Percentiles rank a stretch among this genome's conserved stretches.
Conservation (phyloP, 2,113 vertebrate species). For the Dasyornis broadbenti region DNA sequence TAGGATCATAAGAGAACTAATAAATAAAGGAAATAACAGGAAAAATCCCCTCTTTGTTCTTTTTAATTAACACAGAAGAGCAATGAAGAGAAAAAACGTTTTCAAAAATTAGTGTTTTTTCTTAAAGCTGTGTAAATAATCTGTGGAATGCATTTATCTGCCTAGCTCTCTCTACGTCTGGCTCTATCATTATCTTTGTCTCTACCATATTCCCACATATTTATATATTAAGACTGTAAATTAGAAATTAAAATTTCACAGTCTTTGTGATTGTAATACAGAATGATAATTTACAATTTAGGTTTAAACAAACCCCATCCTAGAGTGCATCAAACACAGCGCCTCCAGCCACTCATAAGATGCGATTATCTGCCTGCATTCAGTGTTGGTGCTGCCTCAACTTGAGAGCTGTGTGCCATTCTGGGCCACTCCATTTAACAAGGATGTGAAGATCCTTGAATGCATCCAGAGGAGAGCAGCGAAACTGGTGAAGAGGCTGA, state of each 20-base stretch:
- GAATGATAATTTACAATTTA: neutral
- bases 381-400: accelerated
- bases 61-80: neutral
- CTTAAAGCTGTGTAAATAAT: neutral
- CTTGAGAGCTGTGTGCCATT: neutral
- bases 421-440: neutral
- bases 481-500: neutral
- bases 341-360: neutral
- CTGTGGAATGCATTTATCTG: neutral
- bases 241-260: neutral
- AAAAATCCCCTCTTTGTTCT: neutral
- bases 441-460: neutral
- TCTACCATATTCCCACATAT: neutral
- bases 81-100: neutral
- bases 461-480: neutral
- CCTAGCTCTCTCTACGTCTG: neutral
- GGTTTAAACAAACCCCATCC: neutral
- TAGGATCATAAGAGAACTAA: neutral
- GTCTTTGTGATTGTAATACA: neutral
- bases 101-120: neutral
- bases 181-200: accelerated
- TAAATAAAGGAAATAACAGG: neutral
- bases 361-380: neutral
- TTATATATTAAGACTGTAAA: neutral
- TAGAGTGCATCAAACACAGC: neutral